These are phyloP conservation scores for Polyommatus icarus DNA, from an alignment of 2,888 invertebrate species.

Conservation along the genomic window DNA sequence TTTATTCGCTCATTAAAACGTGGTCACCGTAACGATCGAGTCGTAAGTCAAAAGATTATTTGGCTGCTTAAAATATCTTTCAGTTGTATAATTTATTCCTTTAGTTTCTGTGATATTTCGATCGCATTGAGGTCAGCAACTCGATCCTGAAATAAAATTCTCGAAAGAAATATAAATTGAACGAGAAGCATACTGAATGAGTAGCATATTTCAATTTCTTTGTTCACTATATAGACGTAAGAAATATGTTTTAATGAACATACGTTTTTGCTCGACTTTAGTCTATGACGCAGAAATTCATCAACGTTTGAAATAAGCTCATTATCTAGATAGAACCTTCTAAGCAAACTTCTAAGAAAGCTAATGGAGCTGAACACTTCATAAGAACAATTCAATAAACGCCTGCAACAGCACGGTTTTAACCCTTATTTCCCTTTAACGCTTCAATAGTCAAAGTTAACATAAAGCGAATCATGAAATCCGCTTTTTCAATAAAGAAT, in stretches of 20 bases:
- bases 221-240: too few species aligned
- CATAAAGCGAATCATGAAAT: not conserved
- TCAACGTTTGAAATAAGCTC: too few species aligned
- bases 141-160: not conserved
- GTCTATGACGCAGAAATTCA: too few species aligned
- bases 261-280: too few species aligned
- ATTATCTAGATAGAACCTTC: too few species aligned
- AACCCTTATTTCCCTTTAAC: not conserved
- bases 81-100: not conserved
- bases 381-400: too few species aligned
- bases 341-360: too few species aligned
- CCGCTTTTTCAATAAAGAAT: slow-evolving; percentile 26
- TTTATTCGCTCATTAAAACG: not conserved
- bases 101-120: not conserved
- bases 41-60: not conserved
- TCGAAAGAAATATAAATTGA: not conserved
- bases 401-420: not conserved
- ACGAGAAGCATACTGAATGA: not conserved
- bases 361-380: too few species aligned
- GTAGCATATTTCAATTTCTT: too few species aligned
- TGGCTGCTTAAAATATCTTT: not conserved
- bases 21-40: not conserved
- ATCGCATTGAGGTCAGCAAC: too few species aligned
- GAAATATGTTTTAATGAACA: too few species aligned
- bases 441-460: not conserved